Percentiles rank a stretch among this genome's conserved stretches.
Evolutionary conservation across 92 coral and sea anemone genomes (phyloP).

Genomic region (Paramuricea clavata): DNA sequence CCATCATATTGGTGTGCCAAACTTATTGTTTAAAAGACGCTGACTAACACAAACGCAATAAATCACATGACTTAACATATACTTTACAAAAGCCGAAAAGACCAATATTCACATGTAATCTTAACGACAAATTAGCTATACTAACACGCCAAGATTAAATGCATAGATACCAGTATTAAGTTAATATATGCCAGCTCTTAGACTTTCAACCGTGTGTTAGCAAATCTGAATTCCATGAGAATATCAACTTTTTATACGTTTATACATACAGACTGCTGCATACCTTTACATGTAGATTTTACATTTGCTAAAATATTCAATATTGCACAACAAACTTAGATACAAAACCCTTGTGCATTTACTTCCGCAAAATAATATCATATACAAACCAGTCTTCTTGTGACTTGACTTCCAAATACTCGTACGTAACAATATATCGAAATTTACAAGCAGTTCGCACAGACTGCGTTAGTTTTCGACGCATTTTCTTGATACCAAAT

Average conservation of each 20-base stretch:
- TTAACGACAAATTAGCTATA: background rate
- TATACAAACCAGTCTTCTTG: conserved; percentile 77
- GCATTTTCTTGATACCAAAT: conserved; percentile 43
- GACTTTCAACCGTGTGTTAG: background rate
- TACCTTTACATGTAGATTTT: background rate
- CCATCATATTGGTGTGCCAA: too few species aligned
- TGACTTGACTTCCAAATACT: conserved; percentile 86
- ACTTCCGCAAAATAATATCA: background rate
- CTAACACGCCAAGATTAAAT: background rate
- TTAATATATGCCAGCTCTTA: background rate
- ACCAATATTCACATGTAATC: background rate
- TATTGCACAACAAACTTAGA: background rate
- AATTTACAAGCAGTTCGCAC: conserved; percentile 86
- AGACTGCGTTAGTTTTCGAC: conserved; percentile 27
- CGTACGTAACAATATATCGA: conserved; percentile 91
- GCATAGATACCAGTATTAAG: background rate
- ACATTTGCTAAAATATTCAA: background rate
- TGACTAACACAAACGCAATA: background rate
- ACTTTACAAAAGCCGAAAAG: background rate
- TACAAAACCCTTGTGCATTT: background rate
- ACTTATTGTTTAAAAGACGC: background rate
- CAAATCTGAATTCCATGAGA: background rate
- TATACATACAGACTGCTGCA: too few species aligned
- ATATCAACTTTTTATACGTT: too few species aligned
- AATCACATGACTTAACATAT: background rate